Evolutionary conservation across 2,113 vertebrate genomes (phyloP).

Genomic region (Anarhynchus alexandrinus): DNA sequence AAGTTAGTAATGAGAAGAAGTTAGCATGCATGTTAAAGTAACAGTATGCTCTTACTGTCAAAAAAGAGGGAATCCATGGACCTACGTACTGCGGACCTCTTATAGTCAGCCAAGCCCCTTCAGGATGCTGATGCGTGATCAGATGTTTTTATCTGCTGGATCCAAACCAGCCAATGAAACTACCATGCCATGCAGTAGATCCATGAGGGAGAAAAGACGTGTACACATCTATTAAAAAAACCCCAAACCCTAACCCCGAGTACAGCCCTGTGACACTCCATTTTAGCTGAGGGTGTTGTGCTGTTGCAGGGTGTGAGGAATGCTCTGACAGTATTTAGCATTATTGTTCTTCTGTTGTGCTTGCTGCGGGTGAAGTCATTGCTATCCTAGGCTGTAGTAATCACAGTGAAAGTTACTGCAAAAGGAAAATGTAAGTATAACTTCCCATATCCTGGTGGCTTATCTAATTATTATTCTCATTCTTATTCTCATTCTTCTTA

Average conservation of each 20-base stretch:
- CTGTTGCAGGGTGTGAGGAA: neutral
- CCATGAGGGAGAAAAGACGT: constrained; percentile 37
- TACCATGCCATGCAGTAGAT: constrained; percentile 1
- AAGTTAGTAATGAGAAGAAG: neutral
- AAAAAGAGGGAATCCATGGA: constrained; percentile 27
- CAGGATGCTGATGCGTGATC: constrained; percentile 30
- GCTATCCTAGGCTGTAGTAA: neutral
- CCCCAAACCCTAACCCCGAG: neutral
- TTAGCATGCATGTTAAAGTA: neutral
- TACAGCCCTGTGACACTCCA: neutral
- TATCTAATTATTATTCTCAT: neutral
- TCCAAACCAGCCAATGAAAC: constrained; percentile 42
- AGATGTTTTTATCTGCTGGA: constrained; percentile 51
- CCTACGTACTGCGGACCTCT: constrained; percentile 1
- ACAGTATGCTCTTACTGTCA: constrained; percentile 28
- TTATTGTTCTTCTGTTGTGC: neutral
- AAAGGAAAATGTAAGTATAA: neutral
- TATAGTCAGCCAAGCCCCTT: constrained; percentile 17
- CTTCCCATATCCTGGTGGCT: neutral
- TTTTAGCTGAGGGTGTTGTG: neutral
- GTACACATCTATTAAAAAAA: neutral
- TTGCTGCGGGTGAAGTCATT: neutral
- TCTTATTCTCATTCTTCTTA: too few relatives aligned
- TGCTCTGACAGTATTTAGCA: neutral
- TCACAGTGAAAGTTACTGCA: neutral